Evolutionary conservation across 2,888 invertebrate genomes (phyloP).

Genomic region (Scaptomyza cyrtandrae): DNA sequence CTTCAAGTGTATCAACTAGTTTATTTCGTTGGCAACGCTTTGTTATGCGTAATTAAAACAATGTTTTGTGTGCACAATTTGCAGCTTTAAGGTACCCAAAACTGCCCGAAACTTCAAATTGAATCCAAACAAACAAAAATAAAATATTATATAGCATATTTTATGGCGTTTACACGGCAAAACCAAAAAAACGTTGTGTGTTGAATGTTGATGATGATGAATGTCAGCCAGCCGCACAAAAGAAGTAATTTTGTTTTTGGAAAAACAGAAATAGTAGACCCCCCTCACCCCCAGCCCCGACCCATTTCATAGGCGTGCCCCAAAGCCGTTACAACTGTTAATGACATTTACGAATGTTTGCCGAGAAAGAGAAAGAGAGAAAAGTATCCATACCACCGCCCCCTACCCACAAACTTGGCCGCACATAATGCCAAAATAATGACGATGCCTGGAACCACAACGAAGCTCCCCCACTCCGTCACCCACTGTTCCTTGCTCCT

Average conservation of each 20-base stretch:
- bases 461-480: not conserved
- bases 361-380: slow-evolving; percentile 25
- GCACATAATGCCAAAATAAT: slow-evolving; percentile 77
- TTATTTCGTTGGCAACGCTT: slow-evolving; percentile 5
- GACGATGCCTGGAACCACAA: slow-evolving; percentile 50
- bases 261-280: slow-evolving; percentile 39
- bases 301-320: slow-evolving; percentile 55
- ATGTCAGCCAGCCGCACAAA: slow-evolving; percentile 72
- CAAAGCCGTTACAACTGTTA: slow-evolving; percentile 77
- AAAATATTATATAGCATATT: slow-evolving; percentile 72
- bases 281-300: not conserved
- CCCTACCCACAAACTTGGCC: slow-evolving; percentile 27
- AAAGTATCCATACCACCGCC: slow-evolving; percentile 10
- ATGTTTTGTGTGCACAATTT: slow-evolving; percentile 12
- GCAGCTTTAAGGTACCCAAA: slow-evolving; percentile 47
- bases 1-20: slow-evolving; percentile 32
- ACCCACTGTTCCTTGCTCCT: not conserved
- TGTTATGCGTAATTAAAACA: slow-evolving; percentile 53
- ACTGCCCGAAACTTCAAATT: slow-evolving; percentile 26
- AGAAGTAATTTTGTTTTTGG: slow-evolving; percentile 78
- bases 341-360: slow-evolving; percentile 81
- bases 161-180: slow-evolving; percentile 65
- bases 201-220: slow-evolving; percentile 72
- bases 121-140: slow-evolving; percentile 49
- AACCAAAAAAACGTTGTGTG: slow-evolving; percentile 1